These are phyloP conservation scores for Zaprionus bogoriensis DNA, from an alignment of 2,888 invertebrate genomes.

Conservation along the genomic window DNA sequence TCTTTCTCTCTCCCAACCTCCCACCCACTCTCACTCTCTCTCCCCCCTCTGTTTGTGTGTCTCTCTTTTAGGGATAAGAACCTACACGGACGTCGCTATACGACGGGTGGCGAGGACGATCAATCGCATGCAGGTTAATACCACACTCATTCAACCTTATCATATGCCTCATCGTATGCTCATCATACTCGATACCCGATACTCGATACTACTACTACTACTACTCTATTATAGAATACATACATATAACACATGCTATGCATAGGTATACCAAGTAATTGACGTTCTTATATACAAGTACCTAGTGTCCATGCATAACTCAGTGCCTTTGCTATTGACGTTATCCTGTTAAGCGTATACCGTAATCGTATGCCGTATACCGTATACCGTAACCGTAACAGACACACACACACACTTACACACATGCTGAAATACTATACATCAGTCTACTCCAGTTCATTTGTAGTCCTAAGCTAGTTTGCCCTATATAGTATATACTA, in stretches of 20 bases:
- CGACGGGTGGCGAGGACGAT: constrained; percentile 90
- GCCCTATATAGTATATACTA: constrained; percentile 25
- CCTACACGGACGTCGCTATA: constrained; percentile 89
- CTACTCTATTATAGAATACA: constrained; percentile 6
- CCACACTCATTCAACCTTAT: constrained; percentile 11
- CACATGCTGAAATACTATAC: constrained; percentile 6
- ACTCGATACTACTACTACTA: background rate
- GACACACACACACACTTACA: constrained; percentile 21
- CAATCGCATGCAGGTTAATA: constrained; percentile 89
- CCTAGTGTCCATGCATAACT: constrained; percentile 26
- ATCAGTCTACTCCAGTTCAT: constrained; percentile 24
- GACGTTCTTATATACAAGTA: constrained; percentile 45
- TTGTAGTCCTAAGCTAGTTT: constrained; percentile 51
- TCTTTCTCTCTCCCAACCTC: background rate
- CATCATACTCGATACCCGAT: background rate
- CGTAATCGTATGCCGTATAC: constrained; percentile 1
- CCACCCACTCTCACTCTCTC: background rate
- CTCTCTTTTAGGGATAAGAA: constrained; percentile 89
- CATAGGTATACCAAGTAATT: constrained; percentile 59
- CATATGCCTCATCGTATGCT: constrained; percentile 22
- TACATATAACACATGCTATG: constrained; percentile 33
- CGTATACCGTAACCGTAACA: background rate
- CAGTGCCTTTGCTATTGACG: constrained; percentile 41
- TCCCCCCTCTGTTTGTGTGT: background rate
- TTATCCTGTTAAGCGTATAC: constrained; percentile 31